These are phyloP conservation scores for Plagodis pulveraria DNA, from an alignment of 2,888 invertebrate genomes.

Conservation along the genomic window DNA sequence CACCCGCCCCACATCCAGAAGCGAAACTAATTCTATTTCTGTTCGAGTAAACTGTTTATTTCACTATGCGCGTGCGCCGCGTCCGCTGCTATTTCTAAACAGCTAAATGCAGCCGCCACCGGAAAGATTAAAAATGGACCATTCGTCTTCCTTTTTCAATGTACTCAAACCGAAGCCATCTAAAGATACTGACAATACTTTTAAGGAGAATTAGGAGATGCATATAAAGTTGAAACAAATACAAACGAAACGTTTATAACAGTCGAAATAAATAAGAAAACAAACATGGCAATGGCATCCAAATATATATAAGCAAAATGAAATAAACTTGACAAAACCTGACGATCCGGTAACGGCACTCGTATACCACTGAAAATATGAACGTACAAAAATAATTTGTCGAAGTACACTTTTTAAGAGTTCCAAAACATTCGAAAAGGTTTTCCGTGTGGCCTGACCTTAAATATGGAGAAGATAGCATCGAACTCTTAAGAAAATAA, in stretches of 20 bases:
- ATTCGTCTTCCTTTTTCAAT: slow-evolving; percentile 43
- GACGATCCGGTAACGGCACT: slow-evolving; percentile 11
- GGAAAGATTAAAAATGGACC: slow-evolving; percentile 61
- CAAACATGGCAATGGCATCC: slow-evolving; percentile 1
- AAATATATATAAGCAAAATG: slow-evolving; percentile 9
- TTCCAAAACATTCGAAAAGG: background rate
- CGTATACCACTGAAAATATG: slow-evolving; percentile 21
- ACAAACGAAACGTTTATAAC: background rate
- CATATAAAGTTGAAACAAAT: too few species aligned
- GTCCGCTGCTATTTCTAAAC: slow-evolving; percentile 68
- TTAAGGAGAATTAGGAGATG: too few species aligned
- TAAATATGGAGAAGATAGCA: background rate
- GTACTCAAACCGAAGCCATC: slow-evolving; percentile 10
- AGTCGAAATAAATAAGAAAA: background rate
- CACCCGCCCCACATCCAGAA: slow-evolving; percentile 69
- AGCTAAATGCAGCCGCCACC: slow-evolving; percentile 72
- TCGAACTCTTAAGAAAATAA: background rate
- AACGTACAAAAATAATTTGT: slow-evolving; percentile 9
- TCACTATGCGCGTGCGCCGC: slow-evolving; percentile 60
- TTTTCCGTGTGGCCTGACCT: background rate
- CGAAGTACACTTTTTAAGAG: slow-evolving; percentile 3
- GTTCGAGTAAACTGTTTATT: slow-evolving; percentile 65
- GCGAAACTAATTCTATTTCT: slow-evolving; percentile 63
- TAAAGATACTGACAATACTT: too few species aligned
- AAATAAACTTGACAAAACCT: slow-evolving; percentile 20